Conservation (phyloP, 2,888 invertebrate species). For the Microchrysa polita region DNA sequence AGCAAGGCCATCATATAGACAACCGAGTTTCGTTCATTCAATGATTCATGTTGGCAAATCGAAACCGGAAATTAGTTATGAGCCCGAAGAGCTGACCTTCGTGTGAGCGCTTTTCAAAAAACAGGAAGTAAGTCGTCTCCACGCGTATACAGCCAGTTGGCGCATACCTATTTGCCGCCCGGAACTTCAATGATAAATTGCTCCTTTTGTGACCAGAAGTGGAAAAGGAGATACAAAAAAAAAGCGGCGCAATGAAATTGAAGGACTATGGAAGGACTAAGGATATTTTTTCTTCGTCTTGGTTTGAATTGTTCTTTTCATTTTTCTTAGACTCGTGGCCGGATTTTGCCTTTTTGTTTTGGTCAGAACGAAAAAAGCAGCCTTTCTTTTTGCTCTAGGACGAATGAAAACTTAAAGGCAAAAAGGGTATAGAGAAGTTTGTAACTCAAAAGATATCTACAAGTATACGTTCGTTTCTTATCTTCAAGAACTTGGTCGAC, state of each 20-base stretch:
- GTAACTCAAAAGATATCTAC: background rate
- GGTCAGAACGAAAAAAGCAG: background rate
- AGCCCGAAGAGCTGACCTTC: background rate
- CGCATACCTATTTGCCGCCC: background rate
- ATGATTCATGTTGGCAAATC: background rate
- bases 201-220: background rate
- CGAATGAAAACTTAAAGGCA: background rate
- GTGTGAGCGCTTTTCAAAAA: background rate
- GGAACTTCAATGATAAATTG: slow-evolving; percentile 15
- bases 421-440: background rate
- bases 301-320: too few species aligned
- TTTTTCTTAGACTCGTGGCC: background rate
- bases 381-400: background rate
- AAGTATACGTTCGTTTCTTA: background rate
- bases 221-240: too few species aligned
- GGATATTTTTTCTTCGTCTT: background rate
- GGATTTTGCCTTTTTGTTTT: background rate
- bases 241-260: background rate
- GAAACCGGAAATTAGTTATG: slow-evolving; percentile 21
- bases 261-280: background rate
- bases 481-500: background rate
- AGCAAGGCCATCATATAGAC: too few species aligned
- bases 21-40: too few species aligned
- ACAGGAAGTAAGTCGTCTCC: too few species aligned
- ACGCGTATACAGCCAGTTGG: background rate